Evolutionary conservation across 2,888 invertebrate species (phyloP).

Genomic region (Pyrochroa serraticornis): DNA sequence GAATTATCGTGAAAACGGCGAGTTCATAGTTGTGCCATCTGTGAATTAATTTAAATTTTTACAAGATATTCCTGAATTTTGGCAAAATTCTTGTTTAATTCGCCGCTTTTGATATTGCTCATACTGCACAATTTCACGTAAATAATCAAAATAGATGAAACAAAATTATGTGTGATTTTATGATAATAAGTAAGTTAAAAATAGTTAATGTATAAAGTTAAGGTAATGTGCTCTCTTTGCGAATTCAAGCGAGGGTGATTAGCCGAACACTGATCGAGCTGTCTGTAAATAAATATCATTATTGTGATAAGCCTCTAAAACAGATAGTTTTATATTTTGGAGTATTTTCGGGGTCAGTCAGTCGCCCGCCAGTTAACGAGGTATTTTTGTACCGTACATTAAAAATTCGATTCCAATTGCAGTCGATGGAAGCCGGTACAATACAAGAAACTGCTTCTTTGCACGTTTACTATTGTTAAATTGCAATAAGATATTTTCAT

Average conservation of each 20-base stretch:
- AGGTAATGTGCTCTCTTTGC: slow-evolving; percentile 30
- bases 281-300: slow-evolving; percentile 55
- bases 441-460: slow-evolving; percentile 14
- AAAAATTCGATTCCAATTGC: neutral
- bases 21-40: too few relatives aligned
- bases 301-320: slow-evolving; percentile 58
- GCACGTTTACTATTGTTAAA: slow-evolving; percentile 34
- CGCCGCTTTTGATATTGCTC: slow-evolving; percentile 21
- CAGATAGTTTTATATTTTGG: slow-evolving; percentile 48
- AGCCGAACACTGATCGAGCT: slow-evolving; percentile 33
- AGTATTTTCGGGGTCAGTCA: too few relatives aligned
- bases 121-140: slow-evolving; percentile 24
- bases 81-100: slow-evolving; percentile 5
- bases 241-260: slow-evolving; percentile 21
- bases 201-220: slow-evolving; percentile 41
- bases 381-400: slow-evolving; percentile 29
- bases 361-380: slow-evolving; percentile 20
- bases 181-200: slow-evolving; percentile 39
- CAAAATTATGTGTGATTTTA: slow-evolving; percentile 43
- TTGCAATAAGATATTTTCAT: slow-evolving; percentile 36
- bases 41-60: neutral
- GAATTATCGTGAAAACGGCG: too few relatives aligned
- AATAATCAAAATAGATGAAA: slow-evolving; percentile 22
- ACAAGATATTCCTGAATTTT: too few relatives aligned
- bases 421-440: slow-evolving; percentile 12